A percentile compares a stretch with the other conserved stretches of the same genome.
phyloP scores from a whole-genome alignment of 1,140 invertebrate species.

The Triops cancriformis region DNA sequence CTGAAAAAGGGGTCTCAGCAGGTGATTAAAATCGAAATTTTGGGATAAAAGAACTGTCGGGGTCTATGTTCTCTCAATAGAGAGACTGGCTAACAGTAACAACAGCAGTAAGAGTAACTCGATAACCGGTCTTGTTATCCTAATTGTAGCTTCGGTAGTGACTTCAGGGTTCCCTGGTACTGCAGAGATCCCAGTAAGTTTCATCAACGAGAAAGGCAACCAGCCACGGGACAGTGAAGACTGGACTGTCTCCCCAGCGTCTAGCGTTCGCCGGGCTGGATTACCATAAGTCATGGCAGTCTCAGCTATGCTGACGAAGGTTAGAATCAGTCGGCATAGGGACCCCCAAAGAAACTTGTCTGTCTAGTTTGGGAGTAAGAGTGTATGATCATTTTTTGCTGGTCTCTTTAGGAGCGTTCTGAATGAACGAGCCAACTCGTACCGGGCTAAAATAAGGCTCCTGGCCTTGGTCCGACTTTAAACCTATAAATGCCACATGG shows the following conservation, averaged over 20 bases:
- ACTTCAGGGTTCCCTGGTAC: not conserved
- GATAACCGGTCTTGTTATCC: not conserved
- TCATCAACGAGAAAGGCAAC: not conserved
- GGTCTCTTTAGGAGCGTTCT: not conserved
- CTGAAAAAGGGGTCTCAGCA: not conserved
- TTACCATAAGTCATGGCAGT: too few species aligned
- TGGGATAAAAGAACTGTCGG: not conserved
- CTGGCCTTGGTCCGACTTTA: not conserved
- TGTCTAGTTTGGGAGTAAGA: not conserved
- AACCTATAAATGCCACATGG: not conserved
- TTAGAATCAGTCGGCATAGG: not conserved
- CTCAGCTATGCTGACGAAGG: too few species aligned
- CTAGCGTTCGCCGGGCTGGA: not conserved
- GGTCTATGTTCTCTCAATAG: not conserved
- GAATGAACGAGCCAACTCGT: not conserved
- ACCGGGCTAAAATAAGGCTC: not conserved
- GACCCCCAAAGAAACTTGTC: not conserved
- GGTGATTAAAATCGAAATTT: not conserved
- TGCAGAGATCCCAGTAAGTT: not conserved
- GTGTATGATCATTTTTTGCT: not conserved
- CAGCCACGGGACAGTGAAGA: not conserved
- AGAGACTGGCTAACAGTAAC: not conserved
- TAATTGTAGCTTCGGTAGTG: not conserved
- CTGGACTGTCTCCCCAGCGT: not conserved
- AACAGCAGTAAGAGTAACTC: not conserved